Conservation (phyloP, 2,888 invertebrate species). For the Augiades crinisus region DNA sequence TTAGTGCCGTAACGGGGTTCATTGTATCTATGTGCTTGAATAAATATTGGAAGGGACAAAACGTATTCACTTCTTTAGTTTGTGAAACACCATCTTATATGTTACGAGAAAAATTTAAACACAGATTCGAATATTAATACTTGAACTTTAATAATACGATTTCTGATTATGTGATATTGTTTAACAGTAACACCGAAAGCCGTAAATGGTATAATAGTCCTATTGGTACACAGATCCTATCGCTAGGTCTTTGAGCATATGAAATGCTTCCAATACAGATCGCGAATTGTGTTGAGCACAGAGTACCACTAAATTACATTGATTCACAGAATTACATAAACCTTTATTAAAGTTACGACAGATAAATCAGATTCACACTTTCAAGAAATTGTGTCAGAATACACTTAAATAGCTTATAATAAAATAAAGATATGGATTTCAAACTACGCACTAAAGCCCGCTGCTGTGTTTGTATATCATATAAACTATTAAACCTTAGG, state of each 20-base stretch:
- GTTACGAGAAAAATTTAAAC: conserved; percentile 18
- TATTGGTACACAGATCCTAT: background rate
- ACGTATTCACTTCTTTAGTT: background rate
- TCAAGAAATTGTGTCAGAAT: background rate
- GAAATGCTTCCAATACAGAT: background rate
- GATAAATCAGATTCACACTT: too few species aligned
- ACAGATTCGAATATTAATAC: conserved; percentile 12
- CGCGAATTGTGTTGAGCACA: too few species aligned
- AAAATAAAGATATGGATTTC: conserved; percentile 1
- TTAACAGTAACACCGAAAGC: background rate
- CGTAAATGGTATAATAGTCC: background rate
- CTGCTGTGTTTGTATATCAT: conserved; percentile 13
- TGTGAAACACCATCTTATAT: background rate
- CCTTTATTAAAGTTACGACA: too few species aligned
- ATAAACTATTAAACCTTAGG: background rate
- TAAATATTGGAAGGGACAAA: background rate
- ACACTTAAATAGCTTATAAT: background rate
- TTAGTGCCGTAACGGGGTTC: conserved; percentile 2
- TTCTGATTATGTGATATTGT: conserved; percentile 1
- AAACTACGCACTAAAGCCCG: conserved; percentile 1
- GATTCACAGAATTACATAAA: too few species aligned
- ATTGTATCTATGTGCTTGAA: background rate
- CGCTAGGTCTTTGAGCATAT: background rate
- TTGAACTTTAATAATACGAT: conserved; percentile 19
- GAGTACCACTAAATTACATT: too few species aligned